Evolutionary conservation across 2,888 invertebrate species (phyloP).

Genomic region (Archaeoteleia sp.): DNA sequence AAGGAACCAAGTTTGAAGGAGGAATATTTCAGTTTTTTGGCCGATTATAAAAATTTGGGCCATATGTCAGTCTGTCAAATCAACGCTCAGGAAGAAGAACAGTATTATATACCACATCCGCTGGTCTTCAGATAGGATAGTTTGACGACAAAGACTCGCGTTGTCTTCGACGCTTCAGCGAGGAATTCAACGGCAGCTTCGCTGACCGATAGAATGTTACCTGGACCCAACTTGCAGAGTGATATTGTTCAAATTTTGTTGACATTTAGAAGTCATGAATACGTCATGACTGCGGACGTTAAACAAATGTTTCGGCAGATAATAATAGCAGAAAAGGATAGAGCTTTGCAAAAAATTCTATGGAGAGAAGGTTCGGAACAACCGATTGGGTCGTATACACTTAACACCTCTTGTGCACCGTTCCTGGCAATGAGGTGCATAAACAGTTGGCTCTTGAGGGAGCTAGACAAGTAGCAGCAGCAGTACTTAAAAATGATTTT

Average conservation of each 20-base stretch:
- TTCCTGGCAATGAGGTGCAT: constrained; percentile 21
- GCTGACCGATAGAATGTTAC: constrained; percentile 25
- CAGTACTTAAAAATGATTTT: constrained; percentile 38
- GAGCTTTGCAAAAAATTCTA: constrained; percentile 21
- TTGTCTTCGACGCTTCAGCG: too few relatives aligned
- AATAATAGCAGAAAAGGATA: constrained; percentile 4
- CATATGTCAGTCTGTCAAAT: too few relatives aligned
- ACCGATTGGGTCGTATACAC: constrained; percentile 12
- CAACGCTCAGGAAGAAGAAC: too few relatives aligned
- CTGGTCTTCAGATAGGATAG: too few relatives aligned
- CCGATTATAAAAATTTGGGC: too few relatives aligned
- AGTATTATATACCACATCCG: too few relatives aligned
- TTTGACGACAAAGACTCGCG: too few relatives aligned
- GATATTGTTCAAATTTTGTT: constrained; percentile 2
- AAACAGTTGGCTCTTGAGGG: not conserved
- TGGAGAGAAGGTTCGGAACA: constrained; percentile 10
- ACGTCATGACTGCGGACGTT: constrained; percentile 21
- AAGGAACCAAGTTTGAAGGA: too few relatives aligned
- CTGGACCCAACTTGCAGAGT: constrained; percentile 12
- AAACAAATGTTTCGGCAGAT: constrained; percentile 22
- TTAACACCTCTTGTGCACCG: constrained; percentile 25
- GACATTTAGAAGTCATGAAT: constrained; percentile 18
- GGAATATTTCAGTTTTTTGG: too few relatives aligned
- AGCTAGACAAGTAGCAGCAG: too few relatives aligned
- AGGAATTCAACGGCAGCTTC: constrained; percentile 4